Base-by-base conservation (phyloP, 2,888 invertebrate species). In the Drosophila pegasa region DNA sequence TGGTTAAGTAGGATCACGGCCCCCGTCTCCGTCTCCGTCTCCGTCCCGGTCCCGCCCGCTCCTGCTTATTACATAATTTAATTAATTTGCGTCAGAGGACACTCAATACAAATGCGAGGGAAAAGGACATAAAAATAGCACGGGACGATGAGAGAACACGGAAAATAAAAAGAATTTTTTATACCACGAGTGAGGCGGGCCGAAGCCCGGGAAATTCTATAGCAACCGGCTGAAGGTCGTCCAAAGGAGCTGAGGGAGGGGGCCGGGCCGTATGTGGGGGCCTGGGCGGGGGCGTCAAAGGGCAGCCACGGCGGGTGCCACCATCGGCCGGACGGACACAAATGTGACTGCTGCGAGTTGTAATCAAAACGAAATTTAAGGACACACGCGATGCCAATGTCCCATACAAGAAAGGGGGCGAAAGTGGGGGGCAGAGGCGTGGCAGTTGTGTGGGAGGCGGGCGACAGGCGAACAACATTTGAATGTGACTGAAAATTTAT, bases 51-150 rank as follows among this genome's bases (percentile, higher is more conserved):
- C n/a, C 0, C n/a, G 0, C 0, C 18, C 2, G 5, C 3, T 43
- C 14, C 33, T 10, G n/a, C 8, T 51, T 51, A 70, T 71, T 82
- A 74, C 58, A 87, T 76, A 82, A 85, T 78, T 82, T 87, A 83
- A 83, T 83, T 83, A 83, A 83, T 85, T 85, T 87, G 56, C 86
- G 86, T 87, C 85, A 85, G 62, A 81, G 82, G 88, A 83, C 86
- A 83, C 82, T 87, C 62, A 61, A 83, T 83, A 87, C 69, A 56
- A 79, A 73, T 66, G 76, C 43, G 41, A 63, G 31, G 35, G 5
- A 50, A 50, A 61, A 60, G 18, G 51, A 52, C 62, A 77, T 66
- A 71, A 77, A 86, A 82, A 77, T 71, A 77, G 64, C 45, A 47
- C 41, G 41, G 51, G 43, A 66, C 29, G n/a, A 58, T 33, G 18